Base-by-base conservation (phyloP, 64 coral and sea anemone species). In the Cladopsammia gracilis region DNA sequence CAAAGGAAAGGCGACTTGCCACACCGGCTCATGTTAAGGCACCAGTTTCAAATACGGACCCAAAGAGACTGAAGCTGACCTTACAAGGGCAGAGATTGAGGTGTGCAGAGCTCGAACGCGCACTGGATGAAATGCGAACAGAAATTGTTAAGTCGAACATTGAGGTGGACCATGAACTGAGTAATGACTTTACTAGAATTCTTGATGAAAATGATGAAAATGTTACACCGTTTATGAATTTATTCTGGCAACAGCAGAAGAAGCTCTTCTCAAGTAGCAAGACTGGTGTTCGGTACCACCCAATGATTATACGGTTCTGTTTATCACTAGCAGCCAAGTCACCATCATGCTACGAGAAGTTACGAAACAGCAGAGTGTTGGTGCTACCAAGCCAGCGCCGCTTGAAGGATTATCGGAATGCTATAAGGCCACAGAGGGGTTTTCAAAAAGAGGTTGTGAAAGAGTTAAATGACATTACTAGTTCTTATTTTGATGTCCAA, bases 261-360 rank as follows among this genome's bases (percentile, higher is more conserved):
- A 87, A 87, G 52, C 64, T 87, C 43, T 87, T 87, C 43, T 46
- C 52, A 8, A 87, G 50, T 11, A 70, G 34, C 62, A 70, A 66
- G 15, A 87, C 83, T 25, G 83, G 83, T 25, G 82, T 85, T 19
- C n/a, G 82, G 10, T 85, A 85, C 66, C 58, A 67, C 61, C 82
- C 82, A 22, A 85, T 85, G 78, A 57, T 82, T 54, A 58, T 58
- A 4, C 14, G 78, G 46, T 82, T 57, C 50, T 82, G 78, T 26
- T 87, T 87, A 71, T 87, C 83, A 12, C 34, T 87, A 26, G 83
- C 64, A 72, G 83, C 83, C 52, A 87, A 87, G 48, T 70, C 25
- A 16, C 83, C 64, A 50, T 87, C 83, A 10, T 87, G 83, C 62
- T 70, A 87, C 71, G 84, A 87, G 45, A 26, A 87, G 69, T 67